Percentiles rank a stretch among this genome's conserved stretches.
phyloP scores from a whole-genome alignment of 2,888 invertebrate genomes.

The Cosmia trapezina region DNA sequence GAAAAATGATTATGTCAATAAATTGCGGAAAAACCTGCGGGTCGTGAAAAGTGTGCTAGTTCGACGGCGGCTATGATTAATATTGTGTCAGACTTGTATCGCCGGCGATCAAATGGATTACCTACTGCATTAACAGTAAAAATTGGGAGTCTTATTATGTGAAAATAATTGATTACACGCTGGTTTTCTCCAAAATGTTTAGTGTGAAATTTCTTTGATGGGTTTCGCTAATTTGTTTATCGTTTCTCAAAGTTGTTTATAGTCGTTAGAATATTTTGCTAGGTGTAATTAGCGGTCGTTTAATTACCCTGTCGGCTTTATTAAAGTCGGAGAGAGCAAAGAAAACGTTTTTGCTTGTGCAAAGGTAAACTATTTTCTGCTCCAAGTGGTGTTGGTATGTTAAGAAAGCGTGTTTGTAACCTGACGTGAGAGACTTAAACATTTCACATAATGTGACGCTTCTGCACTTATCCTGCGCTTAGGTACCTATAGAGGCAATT shows the following conservation, averaged over 20 bases:
- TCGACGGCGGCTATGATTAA: slow-evolving; percentile 58
- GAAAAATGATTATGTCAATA: slow-evolving; percentile 55
- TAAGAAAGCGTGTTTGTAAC: slow-evolving; percentile 75
- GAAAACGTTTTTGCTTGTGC: slow-evolving; percentile 60
- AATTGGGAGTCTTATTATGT: slow-evolving; percentile 28
- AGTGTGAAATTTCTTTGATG: slow-evolving; percentile 33
- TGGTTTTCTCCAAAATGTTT: slow-evolving; percentile 32
- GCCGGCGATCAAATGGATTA: slow-evolving; percentile 49
- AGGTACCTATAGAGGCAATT: slow-evolving; percentile 36
- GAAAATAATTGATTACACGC: slow-evolving; percentile 40
- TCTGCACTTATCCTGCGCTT: slow-evolving; percentile 63
- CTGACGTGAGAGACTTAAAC: slow-evolving; percentile 61
- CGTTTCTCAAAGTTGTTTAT: slow-evolving; percentile 35
- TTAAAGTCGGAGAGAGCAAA: slow-evolving; percentile 48
- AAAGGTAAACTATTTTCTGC: slow-evolving; percentile 73
- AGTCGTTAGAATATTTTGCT: slow-evolving; percentile 29
- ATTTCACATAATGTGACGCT: slow-evolving; percentile 62
- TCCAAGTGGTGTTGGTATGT: slow-evolving; percentile 73
- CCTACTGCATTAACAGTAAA: slow-evolving; percentile 44
- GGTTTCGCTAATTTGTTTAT: slow-evolving; percentile 44
- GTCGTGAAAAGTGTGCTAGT: slow-evolving; percentile 56
- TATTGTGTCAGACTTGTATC: slow-evolving; percentile 57
- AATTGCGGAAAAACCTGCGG: slow-evolving; percentile 50
- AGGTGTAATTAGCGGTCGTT: slow-evolving; percentile 37
- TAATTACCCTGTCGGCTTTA: slow-evolving; percentile 39